These are phyloP conservation scores for Harpagoxenus sublaevis DNA, from an alignment of 2,888 invertebrate genomes.

Conservation along the genomic window DNA sequence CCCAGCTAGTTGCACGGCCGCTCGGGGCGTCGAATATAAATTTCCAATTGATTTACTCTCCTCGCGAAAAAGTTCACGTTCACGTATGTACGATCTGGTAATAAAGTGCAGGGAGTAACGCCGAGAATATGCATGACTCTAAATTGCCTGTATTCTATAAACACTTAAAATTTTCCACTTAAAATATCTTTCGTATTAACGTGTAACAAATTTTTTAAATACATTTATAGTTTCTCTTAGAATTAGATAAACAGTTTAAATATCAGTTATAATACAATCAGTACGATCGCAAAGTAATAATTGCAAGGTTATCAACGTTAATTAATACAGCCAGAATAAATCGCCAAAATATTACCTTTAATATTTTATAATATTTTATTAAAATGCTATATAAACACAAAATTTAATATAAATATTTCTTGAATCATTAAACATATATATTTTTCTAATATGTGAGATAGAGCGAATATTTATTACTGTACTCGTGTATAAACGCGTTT, in stretches of 20 bases:
- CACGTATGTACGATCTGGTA: not conserved
- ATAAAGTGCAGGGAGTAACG: constrained; percentile 9
- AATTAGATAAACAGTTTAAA: not conserved
- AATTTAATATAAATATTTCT: not conserved
- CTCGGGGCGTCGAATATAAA: constrained; percentile 25
- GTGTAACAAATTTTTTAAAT: not conserved
- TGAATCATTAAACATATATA: not conserved
- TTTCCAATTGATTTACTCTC: constrained; percentile 33
- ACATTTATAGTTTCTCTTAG: not conserved
- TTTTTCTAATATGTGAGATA: not conserved
- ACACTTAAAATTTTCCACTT: not conserved
- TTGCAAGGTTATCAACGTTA: not conserved
- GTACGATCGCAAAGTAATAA: too few species aligned
- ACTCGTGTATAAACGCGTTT: not conserved
- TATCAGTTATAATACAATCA: not conserved
- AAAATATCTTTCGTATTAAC: not conserved
- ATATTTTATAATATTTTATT: not conserved
- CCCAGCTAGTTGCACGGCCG: not conserved
- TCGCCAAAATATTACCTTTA: not conserved
- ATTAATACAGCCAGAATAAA: not conserved
- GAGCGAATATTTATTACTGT: not conserved
- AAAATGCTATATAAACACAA: not conserved
- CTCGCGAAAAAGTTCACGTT: not conserved
- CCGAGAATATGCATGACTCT: not conserved
- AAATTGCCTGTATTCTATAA: not conserved